phyloP scores from a whole-genome alignment of 2,113 vertebrate species.

The Cochlearius cochlearius region DNA sequence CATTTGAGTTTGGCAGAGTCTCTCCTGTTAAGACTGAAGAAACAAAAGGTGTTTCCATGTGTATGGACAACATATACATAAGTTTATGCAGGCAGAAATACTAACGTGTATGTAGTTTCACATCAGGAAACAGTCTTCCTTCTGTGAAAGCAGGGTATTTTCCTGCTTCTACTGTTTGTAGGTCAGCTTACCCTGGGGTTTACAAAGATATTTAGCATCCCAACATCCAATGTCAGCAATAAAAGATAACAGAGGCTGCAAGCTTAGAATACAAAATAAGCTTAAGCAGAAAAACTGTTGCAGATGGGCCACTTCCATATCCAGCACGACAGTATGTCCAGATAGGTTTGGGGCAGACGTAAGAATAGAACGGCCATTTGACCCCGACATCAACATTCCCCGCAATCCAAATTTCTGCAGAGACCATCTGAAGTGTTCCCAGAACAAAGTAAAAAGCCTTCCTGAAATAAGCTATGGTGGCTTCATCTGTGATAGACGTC shows the following conservation, averaged over 20 bases:
- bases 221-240: neutral
- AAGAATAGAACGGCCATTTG: neutral
- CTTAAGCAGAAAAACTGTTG: neutral
- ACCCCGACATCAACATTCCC: too few species aligned
- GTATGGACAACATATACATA: neutral
- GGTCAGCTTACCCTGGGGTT: neutral
- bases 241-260: neutral
- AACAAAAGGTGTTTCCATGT: neutral
- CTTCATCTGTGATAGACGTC: neutral
- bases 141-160: neutral
- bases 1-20: neutral
- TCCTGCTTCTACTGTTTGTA: neutral
- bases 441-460: neutral
- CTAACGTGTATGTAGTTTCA: neutral
- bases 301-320: neutral
- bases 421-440: neutral
- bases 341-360: neutral
- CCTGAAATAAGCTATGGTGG: neutral
- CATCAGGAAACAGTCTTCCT: neutral
- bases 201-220: neutral
- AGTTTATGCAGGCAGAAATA: neutral
- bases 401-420: neutral
- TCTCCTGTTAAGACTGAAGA: neutral
- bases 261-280: neutral
- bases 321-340: too few species aligned